Base-by-base conservation (phyloP, 2,113 vertebrate species). In the Lanius ludovicianus region DNA sequence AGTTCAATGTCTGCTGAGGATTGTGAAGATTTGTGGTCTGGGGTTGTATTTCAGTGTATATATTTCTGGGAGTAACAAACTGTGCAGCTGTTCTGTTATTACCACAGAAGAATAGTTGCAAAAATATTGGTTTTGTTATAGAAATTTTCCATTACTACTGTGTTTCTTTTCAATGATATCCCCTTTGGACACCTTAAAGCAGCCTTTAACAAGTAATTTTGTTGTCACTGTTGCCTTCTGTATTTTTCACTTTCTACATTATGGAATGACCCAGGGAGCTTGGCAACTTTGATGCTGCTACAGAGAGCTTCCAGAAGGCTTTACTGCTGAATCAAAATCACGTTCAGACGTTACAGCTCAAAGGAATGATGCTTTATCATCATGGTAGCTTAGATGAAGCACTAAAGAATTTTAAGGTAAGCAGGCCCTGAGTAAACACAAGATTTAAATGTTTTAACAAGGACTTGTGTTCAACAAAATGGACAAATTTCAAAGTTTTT, bases 281-380 rank as follows among this genome's bases (percentile, higher is more conserved):
- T 96, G 99, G 99, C 11, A 99, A 99, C 79, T 99, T 99, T 25
- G 99, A 99, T 97, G 99, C 99, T 10, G 99, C 99, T 13, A 99
- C 99, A 68, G 99, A 99, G 95, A 99, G 98, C 96, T 99, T 99
- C 89, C 99, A 99, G 97, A 99, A 99, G 96, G 99, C 99, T 35
- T 98, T 99, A 41, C 97, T 99, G 96, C 94, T 99, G 89, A 99
- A 99, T 97, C 99, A 99, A 94, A 99, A 99, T 95, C 99, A 99
- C 15, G 99, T 99, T 60, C 99, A 99, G 98, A 99, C 99, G 0
- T 98, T 99, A 19, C 99, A 99, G 97, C 98, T 99, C 20, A 98
- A 99, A 35, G 99, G 99, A 44, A 99, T 99, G 98, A 99, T 99
- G 99, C 98, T 99, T 25, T 99, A 99, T 93, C 99, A 99, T 95